Base-by-base conservation (phyloP, 2,113 vertebrate species). In the Ochotona princeps region DNA sequence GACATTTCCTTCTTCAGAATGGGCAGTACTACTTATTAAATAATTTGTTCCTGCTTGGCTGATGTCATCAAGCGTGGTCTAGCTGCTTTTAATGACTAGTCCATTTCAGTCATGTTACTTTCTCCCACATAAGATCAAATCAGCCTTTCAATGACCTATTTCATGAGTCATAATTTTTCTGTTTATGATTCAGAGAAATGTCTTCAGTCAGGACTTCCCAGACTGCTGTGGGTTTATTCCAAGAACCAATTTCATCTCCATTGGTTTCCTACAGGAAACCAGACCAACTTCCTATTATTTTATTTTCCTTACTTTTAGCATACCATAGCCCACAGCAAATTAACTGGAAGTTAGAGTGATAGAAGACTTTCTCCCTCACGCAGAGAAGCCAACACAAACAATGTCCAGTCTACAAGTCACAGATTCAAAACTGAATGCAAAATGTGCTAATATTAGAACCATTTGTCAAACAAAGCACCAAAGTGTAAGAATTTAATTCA, bases 271-370 rank as follows among this genome's bases (percentile, higher is more conserved):
- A 96, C 95, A 98, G 98, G 98, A 98, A 98, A 98, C 98, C 97
- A 98, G 97, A 98, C 96, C 96, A 98, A 97, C 98, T 98, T 98
- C 98, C 98, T 98, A 98, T 98, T 98, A 98, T 98, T 98, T 98
- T 98, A 98, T 98, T 98, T 98, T 98, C 97, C 97, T 98, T 98
- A 97, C 97, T 97, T 98, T 98, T 97, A 97, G 96, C 97, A 98
- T 97, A 96, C 94, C 97, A 97, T 81, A 83, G 96, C 96, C 98
- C 97, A 97, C 97, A 98, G 94, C 97, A 96, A 98, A 97, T 97
- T 98, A 97, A 97, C 97, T 98, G 96, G 97, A 98, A 98, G 96
- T 96, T 92, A 97, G 97, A 97, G 97, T 95, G 97, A 98, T 91
- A 98, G 95, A 94, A 97, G 96, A 97, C 91, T 97, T 97, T 81